phyloP scores from a whole-genome alignment of 1,140 invertebrate species.

The Drosophila tsacasi region DNA sequence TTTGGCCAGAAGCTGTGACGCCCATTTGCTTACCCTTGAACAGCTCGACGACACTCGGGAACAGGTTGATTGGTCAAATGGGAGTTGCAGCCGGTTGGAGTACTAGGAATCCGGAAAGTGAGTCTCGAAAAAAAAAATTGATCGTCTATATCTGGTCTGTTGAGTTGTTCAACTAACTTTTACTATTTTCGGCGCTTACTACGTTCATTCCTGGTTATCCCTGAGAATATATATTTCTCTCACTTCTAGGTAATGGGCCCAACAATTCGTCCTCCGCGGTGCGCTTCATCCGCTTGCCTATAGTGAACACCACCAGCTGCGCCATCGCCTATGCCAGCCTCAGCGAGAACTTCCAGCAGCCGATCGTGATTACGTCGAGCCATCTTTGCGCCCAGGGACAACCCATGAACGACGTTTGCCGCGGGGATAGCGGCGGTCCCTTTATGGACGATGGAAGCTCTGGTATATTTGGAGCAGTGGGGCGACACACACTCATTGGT shows the following conservation, averaged over 20 bases:
- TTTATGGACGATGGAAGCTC: conserved; percentile 87
- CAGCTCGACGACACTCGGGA: conserved; percentile 46
- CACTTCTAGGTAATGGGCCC: conserved; percentile 64
- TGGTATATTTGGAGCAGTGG: conserved; percentile 66
- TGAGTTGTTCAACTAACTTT: conserved; percentile 18
- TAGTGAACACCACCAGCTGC: conserved; percentile 83
- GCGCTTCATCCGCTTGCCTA: conserved; percentile 84
- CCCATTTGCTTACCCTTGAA: conserved; percentile 86
- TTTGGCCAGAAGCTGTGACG: conserved; percentile 68
- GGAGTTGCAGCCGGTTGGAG: conserved; percentile 88
- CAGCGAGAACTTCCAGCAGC: conserved; percentile 81
- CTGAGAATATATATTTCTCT: not conserved
- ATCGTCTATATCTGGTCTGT: conserved; percentile 7
- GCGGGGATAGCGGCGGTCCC: conserved; percentile 89
- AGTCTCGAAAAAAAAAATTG: conserved; percentile 37
- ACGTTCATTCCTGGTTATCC: not conserved
- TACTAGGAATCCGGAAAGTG: conserved; percentile 58
- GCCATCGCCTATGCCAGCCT: conserved; percentile 81
- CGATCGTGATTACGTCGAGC: conserved; percentile 81
- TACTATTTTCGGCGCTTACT: not conserved
- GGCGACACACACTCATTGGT: conserved; percentile 87
- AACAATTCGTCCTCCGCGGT: conserved; percentile 21
- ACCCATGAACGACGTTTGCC: conserved; percentile 84
- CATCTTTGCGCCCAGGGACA: conserved; percentile 86
- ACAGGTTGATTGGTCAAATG: conserved; percentile 75